A percentile compares a stretch with the other conserved stretches of the same genome.
Conservation (phyloP, 2,113 vertebrate genomes). For the Neomonachus schauinslandi region DNA sequence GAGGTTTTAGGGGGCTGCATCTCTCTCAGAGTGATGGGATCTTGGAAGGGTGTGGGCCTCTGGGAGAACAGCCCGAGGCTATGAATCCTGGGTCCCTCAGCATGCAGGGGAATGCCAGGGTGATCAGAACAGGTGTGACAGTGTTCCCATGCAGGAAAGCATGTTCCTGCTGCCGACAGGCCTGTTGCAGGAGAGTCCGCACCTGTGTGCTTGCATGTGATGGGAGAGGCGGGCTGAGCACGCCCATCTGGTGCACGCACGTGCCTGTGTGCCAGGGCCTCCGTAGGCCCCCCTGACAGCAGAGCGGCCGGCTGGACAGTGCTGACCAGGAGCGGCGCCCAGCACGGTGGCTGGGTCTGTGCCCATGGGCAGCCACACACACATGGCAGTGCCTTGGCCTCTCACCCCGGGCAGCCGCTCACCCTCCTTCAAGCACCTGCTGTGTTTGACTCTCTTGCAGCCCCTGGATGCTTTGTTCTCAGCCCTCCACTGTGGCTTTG, state of each 20-base stretch:
- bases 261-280: fast-evolving
- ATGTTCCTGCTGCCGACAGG: neutral
- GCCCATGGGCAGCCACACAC: fast-evolving
- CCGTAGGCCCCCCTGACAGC: slow-evolving; percentile 4
- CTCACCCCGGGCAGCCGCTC: neutral
- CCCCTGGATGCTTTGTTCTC: neutral
- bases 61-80: slow-evolving; percentile 62
- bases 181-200: neutral
- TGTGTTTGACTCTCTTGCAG: neutral
- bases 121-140: neutral
- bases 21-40: neutral
- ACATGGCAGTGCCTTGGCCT: neutral
- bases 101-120: neutral
- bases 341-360: fast-evolving
- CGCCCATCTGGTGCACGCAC: fast-evolving
- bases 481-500: neutral
- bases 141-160: neutral
- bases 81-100: neutral
- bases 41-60: slow-evolving; percentile 57
- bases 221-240: neutral
- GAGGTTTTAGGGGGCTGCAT: neutral
- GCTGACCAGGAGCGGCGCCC: neutral
- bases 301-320: neutral
- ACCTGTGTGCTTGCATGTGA: fast-evolving
- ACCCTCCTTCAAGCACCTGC: neutral